Evolutionary conservation across 2,113 vertebrate species (phyloP).

Genomic region (Chionis minor): DNA sequence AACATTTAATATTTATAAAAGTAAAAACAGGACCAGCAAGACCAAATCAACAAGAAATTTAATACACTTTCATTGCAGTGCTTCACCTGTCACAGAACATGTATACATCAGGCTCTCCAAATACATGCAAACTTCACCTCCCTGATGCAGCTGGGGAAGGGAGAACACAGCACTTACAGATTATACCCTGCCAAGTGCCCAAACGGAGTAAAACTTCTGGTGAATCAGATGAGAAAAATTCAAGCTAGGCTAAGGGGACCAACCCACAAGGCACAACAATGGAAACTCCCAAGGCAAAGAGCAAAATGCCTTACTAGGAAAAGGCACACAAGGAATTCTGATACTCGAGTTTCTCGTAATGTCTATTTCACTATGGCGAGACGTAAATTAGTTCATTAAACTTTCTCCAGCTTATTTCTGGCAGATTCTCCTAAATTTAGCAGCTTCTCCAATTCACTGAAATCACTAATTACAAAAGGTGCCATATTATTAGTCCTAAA

Average conservation of each 20-base stretch:
- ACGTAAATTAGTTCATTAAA: not conserved
- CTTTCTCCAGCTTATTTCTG: not conserved
- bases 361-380: not conserved
- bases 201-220: not conserved
- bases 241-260: not conserved
- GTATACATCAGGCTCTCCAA: not conserved
- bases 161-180: not conserved
- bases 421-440: not conserved
- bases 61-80: not conserved
- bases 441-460: not conserved
- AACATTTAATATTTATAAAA: slow-evolving; percentile 27
- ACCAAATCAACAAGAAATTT: not conserved
- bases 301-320: slow-evolving; percentile 7
- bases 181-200: not conserved
- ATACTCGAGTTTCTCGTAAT: not conserved
- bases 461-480: not conserved
- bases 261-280: not conserved
- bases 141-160: not conserved
- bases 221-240: slow-evolving; percentile 27
- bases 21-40: not conserved
- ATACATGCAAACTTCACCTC: not conserved
- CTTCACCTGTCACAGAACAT: not conserved
- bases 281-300: not conserved
- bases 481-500: not conserved
- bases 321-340: not conserved